phyloP scores from a whole-genome alignment of 2,888 invertebrate species.

The Syritta pipiens region DNA sequence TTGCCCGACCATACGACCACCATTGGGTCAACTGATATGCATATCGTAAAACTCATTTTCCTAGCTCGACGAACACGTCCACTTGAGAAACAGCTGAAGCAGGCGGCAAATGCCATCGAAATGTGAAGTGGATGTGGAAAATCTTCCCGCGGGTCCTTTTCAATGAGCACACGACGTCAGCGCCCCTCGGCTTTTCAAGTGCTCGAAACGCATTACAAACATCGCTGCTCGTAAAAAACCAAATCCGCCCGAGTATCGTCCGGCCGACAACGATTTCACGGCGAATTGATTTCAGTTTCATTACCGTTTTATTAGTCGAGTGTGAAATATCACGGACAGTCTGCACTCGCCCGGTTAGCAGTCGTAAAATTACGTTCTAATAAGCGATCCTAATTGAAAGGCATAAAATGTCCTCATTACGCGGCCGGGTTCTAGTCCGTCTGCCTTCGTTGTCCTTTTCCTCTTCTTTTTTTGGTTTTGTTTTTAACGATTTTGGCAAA shows the following conservation, averaged over 20 bases:
- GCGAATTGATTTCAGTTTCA: slow-evolving; percentile 43
- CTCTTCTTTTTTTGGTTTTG: neutral
- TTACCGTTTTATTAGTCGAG: slow-evolving; percentile 48
- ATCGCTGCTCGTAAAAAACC: slow-evolving; percentile 42
- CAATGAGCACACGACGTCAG: neutral
- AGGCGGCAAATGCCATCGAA: slow-evolving; percentile 54
- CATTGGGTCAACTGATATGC: slow-evolving; percentile 56
- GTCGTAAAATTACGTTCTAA: slow-evolving; percentile 52
- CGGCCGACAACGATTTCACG: slow-evolving; percentile 38
- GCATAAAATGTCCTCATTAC: slow-evolving; percentile 51
- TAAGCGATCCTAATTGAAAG: slow-evolving; percentile 58
- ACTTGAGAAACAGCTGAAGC: slow-evolving; percentile 57
- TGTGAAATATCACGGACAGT: slow-evolving; percentile 34
- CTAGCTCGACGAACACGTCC: slow-evolving; percentile 22
- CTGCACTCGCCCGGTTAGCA: slow-evolving; percentile 17
- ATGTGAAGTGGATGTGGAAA: slow-evolving; percentile 38
- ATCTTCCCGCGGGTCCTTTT: slow-evolving; percentile 37
- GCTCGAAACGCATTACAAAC: slow-evolving; percentile 49
- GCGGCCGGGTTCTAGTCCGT: slow-evolving; percentile 7
- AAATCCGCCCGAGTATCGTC: slow-evolving; percentile 22
- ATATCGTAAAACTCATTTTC: slow-evolving; percentile 46
- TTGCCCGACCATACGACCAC: slow-evolving; percentile 53
- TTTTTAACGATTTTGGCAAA: slow-evolving; percentile 9
- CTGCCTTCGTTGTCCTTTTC: neutral
- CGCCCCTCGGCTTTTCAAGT: slow-evolving; percentile 20